These are phyloP conservation scores for Eudemis profundana DNA, from an alignment of 2,888 invertebrate species.

Conservation along the genomic window DNA sequence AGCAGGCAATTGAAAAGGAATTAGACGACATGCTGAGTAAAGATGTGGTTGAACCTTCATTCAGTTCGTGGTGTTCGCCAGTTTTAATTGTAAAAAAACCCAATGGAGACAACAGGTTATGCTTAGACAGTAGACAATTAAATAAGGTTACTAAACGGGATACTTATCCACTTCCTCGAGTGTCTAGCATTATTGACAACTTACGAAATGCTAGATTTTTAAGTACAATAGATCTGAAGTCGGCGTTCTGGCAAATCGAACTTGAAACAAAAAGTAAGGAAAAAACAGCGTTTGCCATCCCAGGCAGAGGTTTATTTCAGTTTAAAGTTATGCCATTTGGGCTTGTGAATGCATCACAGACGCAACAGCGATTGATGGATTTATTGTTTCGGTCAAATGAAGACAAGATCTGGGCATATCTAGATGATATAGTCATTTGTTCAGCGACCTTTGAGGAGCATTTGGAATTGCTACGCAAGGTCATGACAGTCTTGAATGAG, in stretches of 20 bases:
- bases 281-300: too few species aligned
- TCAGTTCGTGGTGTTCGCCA: slow-evolving; percentile 42
- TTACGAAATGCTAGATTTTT: slow-evolving; percentile 40
- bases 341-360: too few species aligned
- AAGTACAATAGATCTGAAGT: slow-evolving; percentile 48
- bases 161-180: slow-evolving; percentile 42
- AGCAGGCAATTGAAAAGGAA: slow-evolving; percentile 14
- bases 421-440: slow-evolving; percentile 40
- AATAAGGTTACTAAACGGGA: slow-evolving; percentile 46
- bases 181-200: slow-evolving; percentile 44
- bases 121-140: slow-evolving; percentile 47
- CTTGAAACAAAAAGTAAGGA: too few species aligned
- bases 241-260: slow-evolving; percentile 55
- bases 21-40: slow-evolving; percentile 30
- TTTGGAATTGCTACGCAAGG: background rate
- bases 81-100: slow-evolving; percentile 35
- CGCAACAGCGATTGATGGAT: too few species aligned
- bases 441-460: slow-evolving; percentile 19
- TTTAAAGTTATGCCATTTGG: too few species aligned
- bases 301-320: too few species aligned
- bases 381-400: too few species aligned
- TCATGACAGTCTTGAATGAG: background rate
- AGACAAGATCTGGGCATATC: slow-evolving; percentile 34
- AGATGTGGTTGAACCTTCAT: slow-evolving; percentile 31
- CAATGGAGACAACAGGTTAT: too few species aligned